phyloP scores from a whole-genome alignment of 2,888 invertebrate species.

The Caenorhabditis japonica region DNA sequence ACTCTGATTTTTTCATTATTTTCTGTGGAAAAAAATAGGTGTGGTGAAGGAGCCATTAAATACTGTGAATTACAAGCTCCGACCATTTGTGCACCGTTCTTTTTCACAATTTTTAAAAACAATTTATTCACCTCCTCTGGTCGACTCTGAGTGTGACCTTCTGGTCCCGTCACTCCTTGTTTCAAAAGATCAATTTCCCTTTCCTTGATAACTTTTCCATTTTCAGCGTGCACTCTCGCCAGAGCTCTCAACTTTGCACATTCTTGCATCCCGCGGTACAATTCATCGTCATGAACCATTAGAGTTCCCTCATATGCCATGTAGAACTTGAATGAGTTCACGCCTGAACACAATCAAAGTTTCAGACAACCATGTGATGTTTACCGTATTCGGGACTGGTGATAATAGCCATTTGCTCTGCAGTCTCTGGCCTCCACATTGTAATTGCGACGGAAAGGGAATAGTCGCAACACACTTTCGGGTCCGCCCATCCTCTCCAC shows the following conservation, averaged over 20 bases:
- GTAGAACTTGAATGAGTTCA: conserved; percentile 98
- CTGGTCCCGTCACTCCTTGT: conserved; percentile 85
- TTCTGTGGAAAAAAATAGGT: no score
- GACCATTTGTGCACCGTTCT: no score
- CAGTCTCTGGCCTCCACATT: conserved; percentile 84
- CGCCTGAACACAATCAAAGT: no score
- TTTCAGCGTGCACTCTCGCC: conserved; percentile 95
- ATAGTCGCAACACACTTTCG: conserved; percentile 95
- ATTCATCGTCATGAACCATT: conserved; percentile 90
- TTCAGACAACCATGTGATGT: no score
- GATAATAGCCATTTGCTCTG: conserved; percentile 89
- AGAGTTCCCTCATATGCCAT: conserved; percentile 93
- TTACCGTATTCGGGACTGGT: conserved; percentile 81
- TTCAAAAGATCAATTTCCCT: conserved; percentile 89
- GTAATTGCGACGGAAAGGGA: conserved; percentile 91
- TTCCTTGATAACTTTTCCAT: conserved; percentile 91
- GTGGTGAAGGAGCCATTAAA: no score
- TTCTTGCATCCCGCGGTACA: conserved; percentile 82
- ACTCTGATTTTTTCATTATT: no score
- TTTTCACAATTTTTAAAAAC: no score
- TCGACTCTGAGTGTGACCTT: conserved; percentile 81
- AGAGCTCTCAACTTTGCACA: conserved; percentile 84
- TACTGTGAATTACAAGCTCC: no score
- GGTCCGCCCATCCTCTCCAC: conserved; percentile 91
- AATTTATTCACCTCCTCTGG: conserved; percentile 51